These are phyloP conservation scores for Aleiodes sp. DNA, from an alignment of 1,140 invertebrate genomes.

Conservation along the genomic window DNA sequence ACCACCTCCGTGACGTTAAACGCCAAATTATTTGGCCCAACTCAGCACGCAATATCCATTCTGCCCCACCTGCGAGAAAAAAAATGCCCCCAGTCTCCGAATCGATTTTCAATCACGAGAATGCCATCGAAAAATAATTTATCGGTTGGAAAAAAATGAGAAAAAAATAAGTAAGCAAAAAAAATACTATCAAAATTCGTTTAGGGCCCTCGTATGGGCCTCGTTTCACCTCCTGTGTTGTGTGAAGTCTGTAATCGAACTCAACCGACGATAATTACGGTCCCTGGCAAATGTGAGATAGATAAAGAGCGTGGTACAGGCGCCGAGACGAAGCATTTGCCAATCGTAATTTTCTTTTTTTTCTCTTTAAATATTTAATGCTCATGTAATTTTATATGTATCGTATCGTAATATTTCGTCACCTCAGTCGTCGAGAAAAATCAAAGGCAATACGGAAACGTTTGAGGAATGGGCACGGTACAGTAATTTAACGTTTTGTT, in stretches of 20 bases:
- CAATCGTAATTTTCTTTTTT: background rate
- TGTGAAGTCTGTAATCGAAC: background rate
- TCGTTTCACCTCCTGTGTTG: background rate
- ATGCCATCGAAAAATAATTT: background rate
- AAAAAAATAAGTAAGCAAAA: background rate
- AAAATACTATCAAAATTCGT: slow-evolving; percentile 14
- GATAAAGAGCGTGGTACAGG: background rate
- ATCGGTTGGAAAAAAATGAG: background rate
- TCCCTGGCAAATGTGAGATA: slow-evolving; percentile 5
- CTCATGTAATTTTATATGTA: no score
- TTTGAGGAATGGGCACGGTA: background rate
- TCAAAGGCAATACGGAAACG: background rate
- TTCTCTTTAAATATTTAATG: background rate
- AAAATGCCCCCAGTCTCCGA: background rate
- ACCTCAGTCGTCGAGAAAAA: no score
- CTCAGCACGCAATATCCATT: background rate
- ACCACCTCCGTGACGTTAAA: slow-evolving; percentile 7
- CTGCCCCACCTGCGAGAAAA: background rate
- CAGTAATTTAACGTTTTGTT: background rate
- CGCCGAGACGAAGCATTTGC: slow-evolving; percentile 1
- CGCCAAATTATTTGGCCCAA: background rate
- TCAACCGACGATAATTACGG: slow-evolving; percentile 15
- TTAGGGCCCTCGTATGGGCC: background rate
- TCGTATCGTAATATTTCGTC: no score
- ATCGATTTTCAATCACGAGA: slow-evolving; percentile 6